Conservation (phyloP, 2,888 invertebrate genomes). For the Axea sp. region DNA sequence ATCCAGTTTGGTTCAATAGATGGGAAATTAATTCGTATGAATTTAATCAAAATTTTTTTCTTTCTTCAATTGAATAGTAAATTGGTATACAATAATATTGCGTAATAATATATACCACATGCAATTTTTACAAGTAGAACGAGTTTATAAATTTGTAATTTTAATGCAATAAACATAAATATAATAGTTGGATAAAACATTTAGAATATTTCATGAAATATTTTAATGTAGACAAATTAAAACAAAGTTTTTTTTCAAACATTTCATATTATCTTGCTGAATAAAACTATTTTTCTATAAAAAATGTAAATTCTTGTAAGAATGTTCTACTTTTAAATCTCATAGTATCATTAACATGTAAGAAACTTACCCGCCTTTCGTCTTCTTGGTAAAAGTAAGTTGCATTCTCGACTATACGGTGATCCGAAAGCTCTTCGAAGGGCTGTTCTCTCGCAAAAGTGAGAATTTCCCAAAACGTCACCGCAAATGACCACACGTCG, state of each 20-base stretch:
- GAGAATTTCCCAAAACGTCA: constrained; percentile 92
- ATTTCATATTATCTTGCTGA: constrained; percentile 16
- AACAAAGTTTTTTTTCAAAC: constrained; percentile 9
- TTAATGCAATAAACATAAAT: no score
- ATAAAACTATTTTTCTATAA: constrained; percentile 1
- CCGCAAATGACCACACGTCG: constrained; percentile 94
- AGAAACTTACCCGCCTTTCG: constrained; percentile 83
- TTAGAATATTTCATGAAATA: no score
- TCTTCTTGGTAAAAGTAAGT: constrained; percentile 88
- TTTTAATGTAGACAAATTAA: constrained; percentile 8
- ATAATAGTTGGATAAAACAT: no score
- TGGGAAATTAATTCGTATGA: constrained; percentile 31
- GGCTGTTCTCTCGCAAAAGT: constrained; percentile 91
- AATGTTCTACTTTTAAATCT: constrained; percentile 7
- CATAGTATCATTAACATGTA: constrained; percentile 27
- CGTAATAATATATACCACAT: constrained; percentile 14
- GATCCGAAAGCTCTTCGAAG: constrained; percentile 88
- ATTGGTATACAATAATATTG: constrained; percentile 2
- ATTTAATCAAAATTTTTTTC: constrained; percentile 13
- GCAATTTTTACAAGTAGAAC: no score
- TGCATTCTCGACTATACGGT: constrained; percentile 90
- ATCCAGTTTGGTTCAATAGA: constrained; percentile 27
- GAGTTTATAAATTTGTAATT: no score
- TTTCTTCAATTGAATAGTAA: constrained; percentile 6
- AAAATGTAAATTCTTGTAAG: constrained; percentile 12